phyloP scores from a whole-genome alignment of 2,888 invertebrate species.

The Phengaris alcon region DNA sequence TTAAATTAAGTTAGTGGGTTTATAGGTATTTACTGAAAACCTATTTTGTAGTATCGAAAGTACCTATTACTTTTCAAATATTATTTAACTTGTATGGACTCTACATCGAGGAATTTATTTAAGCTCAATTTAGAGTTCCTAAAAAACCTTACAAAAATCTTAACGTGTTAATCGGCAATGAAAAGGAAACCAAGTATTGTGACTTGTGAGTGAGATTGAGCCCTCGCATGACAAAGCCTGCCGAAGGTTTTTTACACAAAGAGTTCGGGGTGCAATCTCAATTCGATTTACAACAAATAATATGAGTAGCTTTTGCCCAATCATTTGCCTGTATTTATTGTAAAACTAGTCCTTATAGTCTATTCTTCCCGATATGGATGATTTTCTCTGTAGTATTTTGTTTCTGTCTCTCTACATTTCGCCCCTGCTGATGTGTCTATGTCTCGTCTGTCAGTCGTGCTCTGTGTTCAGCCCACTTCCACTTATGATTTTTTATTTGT shows the following conservation, averaged over 20 bases:
- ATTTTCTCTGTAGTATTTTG: too few species aligned
- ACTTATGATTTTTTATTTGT: too few species aligned
- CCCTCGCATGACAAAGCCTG: constrained; percentile 76
- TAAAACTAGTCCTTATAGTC: background rate
- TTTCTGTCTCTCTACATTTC: too few species aligned
- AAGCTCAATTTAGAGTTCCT: constrained; percentile 4
- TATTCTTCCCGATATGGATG: background rate
- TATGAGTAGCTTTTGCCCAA: constrained; percentile 43
- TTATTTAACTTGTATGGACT: too few species aligned
- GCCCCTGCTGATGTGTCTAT: too few species aligned
- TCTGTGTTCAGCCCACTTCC: too few species aligned
- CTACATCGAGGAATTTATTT: background rate
- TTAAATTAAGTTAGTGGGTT: background rate
- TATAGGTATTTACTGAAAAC: too few species aligned
- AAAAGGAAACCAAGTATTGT: constrained; percentile 60
- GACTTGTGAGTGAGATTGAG: constrained; percentile 72
- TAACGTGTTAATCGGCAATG: constrained; percentile 67
- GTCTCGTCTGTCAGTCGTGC: too few species aligned
- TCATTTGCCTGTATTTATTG: background rate
- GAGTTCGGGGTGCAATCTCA: constrained; percentile 72
- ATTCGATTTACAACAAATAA: constrained; percentile 61
- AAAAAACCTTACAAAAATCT: constrained; percentile 18
- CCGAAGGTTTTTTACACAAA: constrained; percentile 75
- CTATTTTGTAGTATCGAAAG: too few species aligned
- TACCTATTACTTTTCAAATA: too few species aligned